Conservation (phyloP, 2,888 invertebrate genomes). For the Anticlea derivata region DNA sequence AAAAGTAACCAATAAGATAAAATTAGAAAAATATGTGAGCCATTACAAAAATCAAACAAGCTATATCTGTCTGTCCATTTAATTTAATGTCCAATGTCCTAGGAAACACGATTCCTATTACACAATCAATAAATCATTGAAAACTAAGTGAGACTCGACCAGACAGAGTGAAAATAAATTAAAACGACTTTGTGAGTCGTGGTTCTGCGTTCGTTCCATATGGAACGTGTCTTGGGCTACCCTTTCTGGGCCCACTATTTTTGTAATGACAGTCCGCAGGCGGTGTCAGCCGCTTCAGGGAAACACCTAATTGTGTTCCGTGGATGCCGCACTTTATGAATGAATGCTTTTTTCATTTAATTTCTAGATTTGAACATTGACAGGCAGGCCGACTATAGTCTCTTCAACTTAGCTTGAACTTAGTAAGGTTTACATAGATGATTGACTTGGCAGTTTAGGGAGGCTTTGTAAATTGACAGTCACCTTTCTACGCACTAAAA, state of each 20-base stretch:
- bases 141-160: slow-evolving; percentile 34
- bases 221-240: slow-evolving; percentile 74
- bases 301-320: slow-evolving; percentile 73
- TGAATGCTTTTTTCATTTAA: slow-evolving; percentile 41
- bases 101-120: slow-evolving; percentile 18
- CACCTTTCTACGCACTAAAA: too few species aligned
- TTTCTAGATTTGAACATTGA: slow-evolving; percentile 1
- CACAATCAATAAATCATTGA: slow-evolving; percentile 32
- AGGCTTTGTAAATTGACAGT: too few species aligned
- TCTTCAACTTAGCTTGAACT: too few species aligned
- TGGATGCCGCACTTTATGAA: slow-evolving; percentile 53
- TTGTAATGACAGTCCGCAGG: slow-evolving; percentile 81
- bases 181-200: slow-evolving; percentile 53
- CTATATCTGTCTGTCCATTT: not conserved
- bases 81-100: not conserved
- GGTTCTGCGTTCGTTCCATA: slow-evolving; percentile 58
- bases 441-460: too few species aligned
- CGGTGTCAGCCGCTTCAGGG: slow-evolving; percentile 62
- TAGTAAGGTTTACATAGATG: too few species aligned
- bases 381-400: slow-evolving; percentile 1
- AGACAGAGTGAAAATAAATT: slow-evolving; percentile 58
- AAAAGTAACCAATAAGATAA: too few species aligned
- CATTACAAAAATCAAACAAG: too few species aligned
- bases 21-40: too few species aligned
- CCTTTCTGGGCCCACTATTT: slow-evolving; percentile 82